A percentile compares a stretch with the other conserved stretches of the same genome.
Conservation (phyloP, 2,113 vertebrate species). For the Siniperca knerii region DNA sequence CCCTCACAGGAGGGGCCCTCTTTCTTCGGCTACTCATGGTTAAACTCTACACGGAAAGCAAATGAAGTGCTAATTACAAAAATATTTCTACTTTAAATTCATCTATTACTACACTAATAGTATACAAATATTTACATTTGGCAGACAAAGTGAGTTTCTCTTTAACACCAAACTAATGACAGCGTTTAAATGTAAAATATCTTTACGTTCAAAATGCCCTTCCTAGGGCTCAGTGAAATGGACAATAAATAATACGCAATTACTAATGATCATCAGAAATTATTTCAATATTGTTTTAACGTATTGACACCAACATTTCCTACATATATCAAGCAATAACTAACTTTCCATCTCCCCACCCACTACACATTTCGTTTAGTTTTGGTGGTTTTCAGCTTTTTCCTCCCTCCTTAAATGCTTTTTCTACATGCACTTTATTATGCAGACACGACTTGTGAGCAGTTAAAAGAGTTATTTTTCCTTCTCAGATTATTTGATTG, state of each 20-base stretch:
- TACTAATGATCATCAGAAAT: background rate
- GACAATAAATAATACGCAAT: background rate
- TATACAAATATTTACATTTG: background rate
- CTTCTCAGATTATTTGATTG: background rate
- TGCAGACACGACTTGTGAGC: background rate
- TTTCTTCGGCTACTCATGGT: slow-evolving; percentile 94
- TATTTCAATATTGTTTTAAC: background rate
- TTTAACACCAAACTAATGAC: background rate
- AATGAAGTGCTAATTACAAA: background rate
- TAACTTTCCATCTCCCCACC: background rate
- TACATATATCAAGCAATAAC: background rate
- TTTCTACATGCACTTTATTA: background rate
- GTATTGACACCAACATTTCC: background rate
- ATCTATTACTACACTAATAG: background rate
- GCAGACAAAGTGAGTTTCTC: background rate
- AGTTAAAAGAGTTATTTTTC: background rate
- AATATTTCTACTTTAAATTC: background rate
- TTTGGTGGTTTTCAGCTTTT: too few species aligned
- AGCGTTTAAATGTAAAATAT: background rate
- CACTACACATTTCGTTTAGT: too few species aligned
- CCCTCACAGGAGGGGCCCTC: slow-evolving; percentile 87
- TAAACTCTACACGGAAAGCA: slow-evolving; percentile 34
- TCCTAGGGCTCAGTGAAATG: background rate
- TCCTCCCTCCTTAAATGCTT: background rate
- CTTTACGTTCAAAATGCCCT: background rate